Percentiles rank a stretch among this genome's conserved stretches.
Evolutionary conservation across 1,140 invertebrate genomes (phyloP).

Genomic region (Leptoteleia sp.): DNA sequence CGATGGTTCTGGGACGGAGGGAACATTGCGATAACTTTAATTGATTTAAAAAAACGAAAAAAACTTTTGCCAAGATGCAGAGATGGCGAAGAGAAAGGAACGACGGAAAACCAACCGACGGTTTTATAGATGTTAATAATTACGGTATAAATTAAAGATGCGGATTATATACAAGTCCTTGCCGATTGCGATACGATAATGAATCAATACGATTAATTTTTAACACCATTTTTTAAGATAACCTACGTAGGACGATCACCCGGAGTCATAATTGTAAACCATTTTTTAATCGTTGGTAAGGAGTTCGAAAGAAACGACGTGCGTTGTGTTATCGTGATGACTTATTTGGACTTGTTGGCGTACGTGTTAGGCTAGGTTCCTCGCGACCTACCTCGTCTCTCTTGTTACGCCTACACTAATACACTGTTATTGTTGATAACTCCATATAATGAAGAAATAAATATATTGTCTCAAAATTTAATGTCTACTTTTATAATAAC

Average conservation of each 20-base stretch:
- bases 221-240: slow-evolving; percentile 65
- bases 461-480: slow-evolving; percentile 79
- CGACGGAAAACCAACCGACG: slow-evolving; percentile 14
- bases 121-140: slow-evolving; percentile 43
- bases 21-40: not conserved
- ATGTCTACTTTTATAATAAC: slow-evolving; percentile 9
- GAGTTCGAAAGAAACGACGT: slow-evolving; percentile 55
- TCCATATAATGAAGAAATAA: slow-evolving; percentile 81
- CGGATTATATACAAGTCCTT: slow-evolving; percentile 48
- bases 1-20: not conserved
- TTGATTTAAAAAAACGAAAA: no score
- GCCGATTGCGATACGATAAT: slow-evolving; percentile 45
- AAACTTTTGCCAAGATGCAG: slow-evolving; percentile 31
- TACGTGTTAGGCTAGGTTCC: slow-evolving; percentile 79
- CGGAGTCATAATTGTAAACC: slow-evolving; percentile 50
- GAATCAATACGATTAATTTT: slow-evolving; percentile 49
- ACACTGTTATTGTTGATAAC: slow-evolving; percentile 82
- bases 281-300: slow-evolving; percentile 59
- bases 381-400: slow-evolving; percentile 80
- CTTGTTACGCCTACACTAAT: slow-evolving; percentile 80
- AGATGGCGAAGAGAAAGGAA: not conserved
- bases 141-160: slow-evolving; percentile 33
- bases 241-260: slow-evolving; percentile 47
- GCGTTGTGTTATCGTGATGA: slow-evolving; percentile 70
- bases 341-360: slow-evolving; percentile 80